Evolutionary conservation across 2,113 vertebrate species (phyloP).

Genomic region (Anthoscopus minutus): DNA sequence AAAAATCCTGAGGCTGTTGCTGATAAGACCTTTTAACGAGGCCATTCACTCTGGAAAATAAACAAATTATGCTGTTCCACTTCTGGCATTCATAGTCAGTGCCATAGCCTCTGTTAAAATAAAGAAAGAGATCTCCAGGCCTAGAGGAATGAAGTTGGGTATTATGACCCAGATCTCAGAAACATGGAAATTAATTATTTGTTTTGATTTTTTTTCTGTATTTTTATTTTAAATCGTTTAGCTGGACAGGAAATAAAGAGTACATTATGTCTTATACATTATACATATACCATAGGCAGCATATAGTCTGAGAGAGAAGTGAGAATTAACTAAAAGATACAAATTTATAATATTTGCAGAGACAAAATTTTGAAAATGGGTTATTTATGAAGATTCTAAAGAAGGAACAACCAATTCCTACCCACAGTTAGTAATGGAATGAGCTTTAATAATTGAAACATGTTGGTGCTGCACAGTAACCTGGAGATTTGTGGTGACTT

Average conservation of each 20-base stretch:
- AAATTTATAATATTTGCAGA: not conserved
- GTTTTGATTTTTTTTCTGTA: not conserved
- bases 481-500: not conserved
- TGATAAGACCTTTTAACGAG: not conserved
- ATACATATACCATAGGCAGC: not conserved
- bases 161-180: not conserved
- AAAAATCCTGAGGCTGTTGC: not conserved
- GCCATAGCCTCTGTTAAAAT: not conserved
- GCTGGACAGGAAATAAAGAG: not conserved
- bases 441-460: not conserved
- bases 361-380: not conserved
- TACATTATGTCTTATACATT: not conserved
- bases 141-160: not conserved
- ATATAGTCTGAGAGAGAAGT: not conserved
- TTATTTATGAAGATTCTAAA: not conserved
- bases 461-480: not conserved
- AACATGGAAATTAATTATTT: not conserved
- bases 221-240: not conserved
- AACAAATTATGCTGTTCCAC: not conserved
- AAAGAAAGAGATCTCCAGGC: not conserved
- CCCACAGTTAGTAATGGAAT: not conserved
- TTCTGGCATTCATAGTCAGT: not conserved
- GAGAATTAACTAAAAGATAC: not conserved
- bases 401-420: not conserved
- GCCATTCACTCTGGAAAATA: fast-evolving